These are phyloP conservation scores for Fregata magnificens DNA, from an alignment of 2,113 vertebrate species.

Conservation along the genomic window DNA sequence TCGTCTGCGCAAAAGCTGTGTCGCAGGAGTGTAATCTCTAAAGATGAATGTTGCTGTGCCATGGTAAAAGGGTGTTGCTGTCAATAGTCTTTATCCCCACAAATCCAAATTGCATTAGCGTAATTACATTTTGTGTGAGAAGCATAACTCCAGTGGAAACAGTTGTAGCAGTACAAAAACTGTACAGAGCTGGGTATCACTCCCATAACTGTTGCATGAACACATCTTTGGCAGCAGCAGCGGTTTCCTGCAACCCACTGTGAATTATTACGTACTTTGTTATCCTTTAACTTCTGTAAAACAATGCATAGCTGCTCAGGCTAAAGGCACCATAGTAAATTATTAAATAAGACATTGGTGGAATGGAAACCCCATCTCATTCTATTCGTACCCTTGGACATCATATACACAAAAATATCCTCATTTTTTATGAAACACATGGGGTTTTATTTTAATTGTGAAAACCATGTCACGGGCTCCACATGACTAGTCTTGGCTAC, in stretches of 20 bases:
- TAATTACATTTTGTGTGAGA: neutral
- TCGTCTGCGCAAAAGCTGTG: neutral
- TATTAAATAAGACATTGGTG: neutral
- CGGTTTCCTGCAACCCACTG: neutral
- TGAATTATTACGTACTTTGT: neutral
- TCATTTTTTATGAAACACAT: accelerated
- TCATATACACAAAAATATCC: neutral
- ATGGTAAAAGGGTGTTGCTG: neutral
- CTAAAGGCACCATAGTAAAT: neutral
- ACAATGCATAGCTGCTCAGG: neutral
- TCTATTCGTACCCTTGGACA: neutral
- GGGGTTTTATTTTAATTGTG: too few species aligned
- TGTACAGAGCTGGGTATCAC: neutral
- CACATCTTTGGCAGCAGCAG: neutral
- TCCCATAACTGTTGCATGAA: neutral
- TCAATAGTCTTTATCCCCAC: too few species aligned
- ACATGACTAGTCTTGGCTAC: accelerated
- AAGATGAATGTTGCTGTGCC: accelerated
- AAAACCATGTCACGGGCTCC: neutral
- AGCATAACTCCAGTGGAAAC: neutral
- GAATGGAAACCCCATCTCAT: neutral
- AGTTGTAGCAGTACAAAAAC: accelerated
- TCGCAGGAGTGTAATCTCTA: neutral
- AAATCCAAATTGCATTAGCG: neutral
- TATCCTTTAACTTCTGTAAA: constrained; percentile 17